Percentiles rank a stretch among this genome's conserved stretches.
Conservation (phyloP, 2,888 invertebrate species). For the Leptarthrus brevirostris region DNA sequence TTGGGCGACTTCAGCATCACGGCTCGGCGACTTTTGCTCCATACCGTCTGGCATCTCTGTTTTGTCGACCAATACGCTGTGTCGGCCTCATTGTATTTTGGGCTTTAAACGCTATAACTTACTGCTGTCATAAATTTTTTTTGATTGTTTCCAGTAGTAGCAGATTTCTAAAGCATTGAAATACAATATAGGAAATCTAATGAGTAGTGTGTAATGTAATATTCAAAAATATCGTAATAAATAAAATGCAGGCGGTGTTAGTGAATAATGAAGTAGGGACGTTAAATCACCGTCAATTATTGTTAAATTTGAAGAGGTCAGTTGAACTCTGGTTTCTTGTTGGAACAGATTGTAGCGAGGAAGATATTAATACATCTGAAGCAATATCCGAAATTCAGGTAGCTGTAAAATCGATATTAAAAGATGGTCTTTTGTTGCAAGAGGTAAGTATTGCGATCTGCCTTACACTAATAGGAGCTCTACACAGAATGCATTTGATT, state of each 20-base stretch:
- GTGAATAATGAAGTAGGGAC: not conserved
- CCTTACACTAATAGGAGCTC: not conserved
- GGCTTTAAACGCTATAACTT: too few relatives aligned
- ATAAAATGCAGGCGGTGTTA: not conserved
- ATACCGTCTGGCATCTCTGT: too few relatives aligned
- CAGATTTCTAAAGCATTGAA: too few relatives aligned
- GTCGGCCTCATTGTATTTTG: too few relatives aligned
- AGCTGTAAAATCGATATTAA: constrained; percentile 53
- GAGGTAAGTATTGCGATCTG: constrained; percentile 48
- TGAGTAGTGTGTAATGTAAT: too few relatives aligned
- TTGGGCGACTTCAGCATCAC: too few relatives aligned
- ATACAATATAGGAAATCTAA: too few relatives aligned
- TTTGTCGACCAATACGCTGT: too few relatives aligned
- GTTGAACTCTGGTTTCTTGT: constrained; percentile 56
- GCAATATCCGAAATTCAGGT: constrained; percentile 53
- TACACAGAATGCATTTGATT: constrained; percentile 49
- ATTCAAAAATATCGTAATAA: too few relatives aligned
- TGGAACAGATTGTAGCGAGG: constrained; percentile 51
- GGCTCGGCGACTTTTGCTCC: too few relatives aligned
- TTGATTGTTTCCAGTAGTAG: too few relatives aligned
- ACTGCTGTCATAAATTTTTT: too few relatives aligned
- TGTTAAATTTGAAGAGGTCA: constrained; percentile 56
- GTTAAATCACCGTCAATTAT: constrained; percentile 46
- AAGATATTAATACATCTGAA: constrained; percentile 47
- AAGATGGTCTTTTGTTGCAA: constrained; percentile 52